Percentiles rank a stretch among this genome's conserved stretches.
Evolutionary conservation across 1,140 invertebrate species (phyloP).

Genomic region (Drosophila prosaltans): DNA sequence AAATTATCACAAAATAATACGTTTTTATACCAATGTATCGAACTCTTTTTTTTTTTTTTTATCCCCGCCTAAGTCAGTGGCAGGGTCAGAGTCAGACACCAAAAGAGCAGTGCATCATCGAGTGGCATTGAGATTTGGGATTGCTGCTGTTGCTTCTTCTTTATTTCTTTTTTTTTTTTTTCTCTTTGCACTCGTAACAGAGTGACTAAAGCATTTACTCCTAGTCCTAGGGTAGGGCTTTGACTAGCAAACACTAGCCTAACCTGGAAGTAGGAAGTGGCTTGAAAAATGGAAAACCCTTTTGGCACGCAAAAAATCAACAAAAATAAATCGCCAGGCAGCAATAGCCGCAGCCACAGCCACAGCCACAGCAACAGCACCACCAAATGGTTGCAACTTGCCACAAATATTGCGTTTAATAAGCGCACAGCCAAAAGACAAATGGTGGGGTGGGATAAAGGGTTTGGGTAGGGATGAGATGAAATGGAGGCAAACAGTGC

Average conservation of each 20-base stretch:
- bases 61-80: slow-evolving; percentile 41
- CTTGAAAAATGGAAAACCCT: slow-evolving; percentile 53
- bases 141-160: slow-evolving; percentile 21
- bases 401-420: slow-evolving; percentile 81
- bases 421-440: slow-evolving; percentile 64
- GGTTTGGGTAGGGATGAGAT: not conserved
- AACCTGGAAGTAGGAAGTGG: slow-evolving; percentile 78
- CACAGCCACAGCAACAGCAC: slow-evolving; percentile 17
- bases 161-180: too few species aligned
- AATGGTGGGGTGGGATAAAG: not conserved
- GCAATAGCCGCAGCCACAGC: slow-evolving; percentile 14
- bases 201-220: slow-evolving; percentile 44
- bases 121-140: slow-evolving; percentile 64
- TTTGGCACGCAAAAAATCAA: slow-evolving; percentile 78
- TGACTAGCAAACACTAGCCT: slow-evolving; percentile 13
- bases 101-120: slow-evolving; percentile 61
- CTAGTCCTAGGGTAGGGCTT: slow-evolving; percentile 23
- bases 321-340: slow-evolving; percentile 78
- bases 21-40: not conserved
- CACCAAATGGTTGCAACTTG: slow-evolving; percentile 48
- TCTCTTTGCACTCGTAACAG: slow-evolving; percentile 39
- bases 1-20: not conserved
- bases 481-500: slow-evolving; percentile 23
- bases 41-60: slow-evolving; percentile 1
- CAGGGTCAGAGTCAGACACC: slow-evolving; percentile 45